Base-by-base conservation (phyloP, 2,797 vertebrate species). In the Hypotaenidia philippensis region DNA sequence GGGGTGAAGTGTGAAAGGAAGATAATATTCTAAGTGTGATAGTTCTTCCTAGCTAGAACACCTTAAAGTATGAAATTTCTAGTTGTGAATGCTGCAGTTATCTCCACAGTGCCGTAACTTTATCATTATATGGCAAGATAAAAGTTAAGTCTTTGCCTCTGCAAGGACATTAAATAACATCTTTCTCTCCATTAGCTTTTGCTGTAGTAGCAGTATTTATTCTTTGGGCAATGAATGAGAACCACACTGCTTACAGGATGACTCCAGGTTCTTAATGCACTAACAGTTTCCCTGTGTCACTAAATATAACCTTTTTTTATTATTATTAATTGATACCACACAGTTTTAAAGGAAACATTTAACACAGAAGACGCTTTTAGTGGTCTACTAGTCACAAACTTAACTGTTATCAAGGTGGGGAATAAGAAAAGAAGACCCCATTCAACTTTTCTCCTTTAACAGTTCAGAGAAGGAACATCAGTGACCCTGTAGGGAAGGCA, bases 121-220 rank as follows among this genome's bases (percentile, higher is more conserved):
- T 79, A 65, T 91, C 87, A 44, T 97, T 94, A 96, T 31, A 82
- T 60, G 26, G 68, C 83, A 88, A 95, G 94, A 93, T 92, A 93
- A 92, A 96, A 97, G 94, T 87, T 53, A 82, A 95, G 90, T 70
- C 95, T 93, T 85, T 82, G 91, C 94, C 89, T 94, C 65, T 50
- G 68, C 97, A 97, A 97, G 97, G 97, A 97, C 97, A 53, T 87
- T 90, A 77, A 90, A 27, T 70, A 82, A 81, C 21, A 70, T 78
- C 88, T 89, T 92, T 88, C 94, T 93, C 92, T 87, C 95, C 92
- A 93, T 92, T 88, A 95, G 94, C 92, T 94, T 97, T 87, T 78
- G 96, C 97, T 96, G 93, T 70, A 95, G 87, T 83, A 63, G 84
- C 94, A 91, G 84, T 77, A 82, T 95, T 89, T 90, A 75, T 68